Evolutionary conservation across 1,140 invertebrate species (phyloP).

Genomic region (Drosophila subobscura): DNA sequence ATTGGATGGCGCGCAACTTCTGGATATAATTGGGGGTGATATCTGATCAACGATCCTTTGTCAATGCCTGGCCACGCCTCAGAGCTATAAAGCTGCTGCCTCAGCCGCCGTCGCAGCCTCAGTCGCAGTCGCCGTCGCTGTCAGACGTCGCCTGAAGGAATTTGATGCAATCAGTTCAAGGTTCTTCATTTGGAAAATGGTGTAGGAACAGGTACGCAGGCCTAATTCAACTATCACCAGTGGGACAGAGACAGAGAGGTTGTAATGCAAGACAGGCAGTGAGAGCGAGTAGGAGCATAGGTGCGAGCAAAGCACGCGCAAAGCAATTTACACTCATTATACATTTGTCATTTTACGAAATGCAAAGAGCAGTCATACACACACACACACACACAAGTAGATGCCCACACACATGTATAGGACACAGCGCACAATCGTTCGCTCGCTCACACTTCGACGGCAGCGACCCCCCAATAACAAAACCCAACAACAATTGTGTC

Average conservation of each 20-base stretch:
- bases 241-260: slow-evolving; percentile 14
- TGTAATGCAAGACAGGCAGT: background rate
- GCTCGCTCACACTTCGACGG: slow-evolving; percentile 47
- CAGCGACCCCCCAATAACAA: slow-evolving; percentile 32
- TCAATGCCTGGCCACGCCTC: slow-evolving; percentile 52
- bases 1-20: too few relatives aligned
- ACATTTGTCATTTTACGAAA: slow-evolving; percentile 74
- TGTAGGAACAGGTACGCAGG: slow-evolving; percentile 48
- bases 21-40: background rate
- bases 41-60: slow-evolving; percentile 15
- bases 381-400: slow-evolving; percentile 21
- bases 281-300: slow-evolving; percentile 13
- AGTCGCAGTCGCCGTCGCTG: slow-evolving; percentile 4
- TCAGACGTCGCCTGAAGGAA: background rate
- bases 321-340: slow-evolving; percentile 77
- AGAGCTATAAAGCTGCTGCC: slow-evolving; percentile 9
- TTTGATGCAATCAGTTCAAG: slow-evolving; percentile 50
- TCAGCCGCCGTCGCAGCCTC: background rate
- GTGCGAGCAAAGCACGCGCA: slow-evolving; percentile 65
- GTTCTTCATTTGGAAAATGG: slow-evolving; percentile 64
- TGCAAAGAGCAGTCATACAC: slow-evolving; percentile 34
- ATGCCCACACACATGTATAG: background rate
- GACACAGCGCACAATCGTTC: slow-evolving; percentile 1
- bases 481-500: slow-evolving; percentile 28
- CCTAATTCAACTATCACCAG: slow-evolving; percentile 28